Percentiles rank a stretch among this genome's conserved stretches.
phyloP scores from a whole-genome alignment of 1,140 invertebrate genomes.

The Choristoneura fumiferana region DNA sequence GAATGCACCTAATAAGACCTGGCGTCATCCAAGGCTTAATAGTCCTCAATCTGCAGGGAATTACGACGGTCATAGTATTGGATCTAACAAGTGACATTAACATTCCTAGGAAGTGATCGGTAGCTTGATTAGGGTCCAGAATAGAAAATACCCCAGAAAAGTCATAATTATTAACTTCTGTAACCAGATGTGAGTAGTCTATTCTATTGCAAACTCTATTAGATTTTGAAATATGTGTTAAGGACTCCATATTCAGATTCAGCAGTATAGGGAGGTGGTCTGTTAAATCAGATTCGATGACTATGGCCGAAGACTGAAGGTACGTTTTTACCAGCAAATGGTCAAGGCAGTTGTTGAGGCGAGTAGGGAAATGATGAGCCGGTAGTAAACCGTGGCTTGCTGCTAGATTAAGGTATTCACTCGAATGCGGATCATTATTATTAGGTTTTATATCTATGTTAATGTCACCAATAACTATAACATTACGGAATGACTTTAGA shows the following conservation, averaged over 20 bases:
- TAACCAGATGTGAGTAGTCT: too few relatives aligned
- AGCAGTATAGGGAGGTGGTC: conserved; percentile 1
- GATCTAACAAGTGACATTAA: too few relatives aligned
- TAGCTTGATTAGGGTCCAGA: too few relatives aligned
- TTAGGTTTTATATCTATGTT: conserved; percentile 16
- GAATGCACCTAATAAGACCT: conserved; percentile 22
- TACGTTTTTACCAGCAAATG: conserved; percentile 1
- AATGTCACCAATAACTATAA: conserved; percentile 19
- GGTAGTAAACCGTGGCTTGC: conserved; percentile 23
- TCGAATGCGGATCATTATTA: background rate
- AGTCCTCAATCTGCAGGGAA: background rate
- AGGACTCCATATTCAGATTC: too few relatives aligned
- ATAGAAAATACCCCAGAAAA: too few relatives aligned
- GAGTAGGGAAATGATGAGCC: background rate
- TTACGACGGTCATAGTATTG: too few relatives aligned
- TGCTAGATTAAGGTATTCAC: conserved; percentile 16
- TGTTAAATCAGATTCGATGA: conserved; percentile 9
- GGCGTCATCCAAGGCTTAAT: conserved; percentile 23
- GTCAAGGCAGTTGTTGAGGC: conserved; percentile 4
- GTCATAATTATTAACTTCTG: too few relatives aligned
- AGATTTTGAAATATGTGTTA: too few relatives aligned
- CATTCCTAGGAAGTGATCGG: too few relatives aligned
- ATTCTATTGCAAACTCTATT: too few relatives aligned
- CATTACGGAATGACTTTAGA: conserved; percentile 2
- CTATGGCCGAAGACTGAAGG: background rate